These are phyloP conservation scores for Alauda arvensis DNA, from an alignment of 2,797 vertebrate genomes.

Conservation along the genomic window DNA sequence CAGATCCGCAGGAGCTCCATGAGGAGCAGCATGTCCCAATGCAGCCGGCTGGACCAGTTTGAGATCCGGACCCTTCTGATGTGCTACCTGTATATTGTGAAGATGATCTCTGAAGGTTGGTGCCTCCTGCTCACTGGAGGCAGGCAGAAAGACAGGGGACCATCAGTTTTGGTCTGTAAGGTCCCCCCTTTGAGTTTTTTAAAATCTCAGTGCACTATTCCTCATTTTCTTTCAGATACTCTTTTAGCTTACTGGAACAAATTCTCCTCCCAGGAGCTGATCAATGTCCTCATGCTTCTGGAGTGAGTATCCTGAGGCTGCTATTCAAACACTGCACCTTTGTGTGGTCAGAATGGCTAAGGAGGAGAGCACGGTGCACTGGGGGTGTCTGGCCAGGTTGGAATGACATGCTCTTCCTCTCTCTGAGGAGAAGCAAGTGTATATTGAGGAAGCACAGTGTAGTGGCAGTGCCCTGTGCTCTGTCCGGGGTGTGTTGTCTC, in stretches of 20 bases:
- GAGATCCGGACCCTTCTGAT: slow-evolving; percentile 90
- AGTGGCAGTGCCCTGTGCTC: background rate
- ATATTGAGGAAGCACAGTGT: rapidly evolving
- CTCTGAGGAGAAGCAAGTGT: background rate
- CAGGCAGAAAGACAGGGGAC: background rate
- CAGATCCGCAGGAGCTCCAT: slow-evolving; percentile 86
- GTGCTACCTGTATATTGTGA: slow-evolving; percentile 89
- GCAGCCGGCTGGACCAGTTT: slow-evolving; percentile 84
- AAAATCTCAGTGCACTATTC: background rate
- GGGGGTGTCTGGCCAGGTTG: background rate
- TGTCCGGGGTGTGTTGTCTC: background rate
- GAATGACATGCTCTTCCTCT: background rate
- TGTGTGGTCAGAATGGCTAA: background rate
- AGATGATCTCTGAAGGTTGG: slow-evolving; percentile 93
- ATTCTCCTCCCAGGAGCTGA: slow-evolving; percentile 87
- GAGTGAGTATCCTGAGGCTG: slow-evolving; percentile 82
- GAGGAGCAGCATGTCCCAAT: slow-evolving; percentile 79
- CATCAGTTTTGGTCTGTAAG: background rate
- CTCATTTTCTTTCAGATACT: slow-evolving; percentile 78
- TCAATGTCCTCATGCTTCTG: slow-evolving; percentile 88
- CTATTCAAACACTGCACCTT: background rate
- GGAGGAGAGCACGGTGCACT: background rate
- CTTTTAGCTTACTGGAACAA: slow-evolving; percentile 92
- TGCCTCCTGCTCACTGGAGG: background rate
- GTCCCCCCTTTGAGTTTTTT: background rate